Evolutionary conservation across 2,113 vertebrate species (phyloP).

Genomic region (Uropsilus gracilis): DNA sequence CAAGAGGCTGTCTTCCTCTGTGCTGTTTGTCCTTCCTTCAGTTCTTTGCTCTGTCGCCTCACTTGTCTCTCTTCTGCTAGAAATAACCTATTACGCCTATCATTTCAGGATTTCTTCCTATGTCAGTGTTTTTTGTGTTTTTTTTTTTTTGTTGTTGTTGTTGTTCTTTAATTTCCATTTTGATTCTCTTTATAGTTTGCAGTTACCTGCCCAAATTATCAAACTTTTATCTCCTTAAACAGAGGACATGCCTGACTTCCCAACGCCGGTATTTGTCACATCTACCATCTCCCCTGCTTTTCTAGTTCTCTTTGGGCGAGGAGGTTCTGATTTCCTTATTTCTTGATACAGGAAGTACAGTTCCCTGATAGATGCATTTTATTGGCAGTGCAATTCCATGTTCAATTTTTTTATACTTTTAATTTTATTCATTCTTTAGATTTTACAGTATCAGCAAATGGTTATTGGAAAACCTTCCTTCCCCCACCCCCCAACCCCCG

Average conservation of each 20-base stretch:
- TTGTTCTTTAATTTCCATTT: conserved; percentile 30
- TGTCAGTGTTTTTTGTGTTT: conserved; percentile 2
- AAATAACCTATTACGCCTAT: neutral
- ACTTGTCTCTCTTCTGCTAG: neutral
- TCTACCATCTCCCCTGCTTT: neutral
- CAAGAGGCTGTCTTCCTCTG: neutral
- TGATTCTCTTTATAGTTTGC: neutral
- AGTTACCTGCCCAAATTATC: neutral
- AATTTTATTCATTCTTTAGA: too few relatives aligned
- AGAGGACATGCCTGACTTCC: neutral
- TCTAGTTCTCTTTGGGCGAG: neutral
- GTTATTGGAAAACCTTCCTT: too few relatives aligned
- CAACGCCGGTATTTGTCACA: neutral
- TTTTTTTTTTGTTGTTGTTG: neutral
- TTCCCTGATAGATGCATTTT: neutral
- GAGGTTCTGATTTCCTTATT: neutral
- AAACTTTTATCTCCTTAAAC: neutral
- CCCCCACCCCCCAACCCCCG: too few relatives aligned
- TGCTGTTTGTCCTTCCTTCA: neutral
- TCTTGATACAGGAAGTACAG: neutral
- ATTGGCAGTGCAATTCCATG: neutral
- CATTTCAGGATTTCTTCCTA: neutral
- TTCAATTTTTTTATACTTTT: too few relatives aligned
- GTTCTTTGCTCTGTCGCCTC: neutral
- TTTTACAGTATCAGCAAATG: too few relatives aligned